These are phyloP conservation scores for Leptoteleia sp. DNA, from an alignment of 1,140 invertebrate genomes.

Conservation along the genomic window DNA sequence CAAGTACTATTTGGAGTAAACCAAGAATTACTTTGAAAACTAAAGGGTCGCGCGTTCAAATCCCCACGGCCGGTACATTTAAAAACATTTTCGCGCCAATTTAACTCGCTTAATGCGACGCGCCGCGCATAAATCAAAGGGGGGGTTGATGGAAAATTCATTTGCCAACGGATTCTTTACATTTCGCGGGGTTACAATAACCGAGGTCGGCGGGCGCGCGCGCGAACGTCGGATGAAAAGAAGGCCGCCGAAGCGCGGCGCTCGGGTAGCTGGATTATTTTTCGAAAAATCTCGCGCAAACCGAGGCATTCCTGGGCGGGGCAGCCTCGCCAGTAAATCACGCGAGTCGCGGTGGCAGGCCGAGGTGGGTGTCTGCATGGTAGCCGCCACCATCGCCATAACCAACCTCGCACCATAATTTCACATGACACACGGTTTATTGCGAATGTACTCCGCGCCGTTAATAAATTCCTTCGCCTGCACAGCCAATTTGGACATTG, in stretches of 20 bases:
- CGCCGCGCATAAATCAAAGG: slow-evolving; percentile 4
- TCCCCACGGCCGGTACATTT: neutral
- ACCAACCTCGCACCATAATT: slow-evolving; percentile 77
- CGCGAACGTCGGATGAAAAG: slow-evolving; percentile 50
- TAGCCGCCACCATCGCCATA: slow-evolving; percentile 77
- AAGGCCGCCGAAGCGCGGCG: slow-evolving; percentile 31
- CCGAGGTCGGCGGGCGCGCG: slow-evolving; percentile 43
- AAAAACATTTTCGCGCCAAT: neutral
- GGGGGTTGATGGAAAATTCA: slow-evolving; percentile 7
- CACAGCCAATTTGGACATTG: slow-evolving; percentile 73
- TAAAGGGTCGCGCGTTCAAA: neutral
- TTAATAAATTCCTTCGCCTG: slow-evolving; percentile 79
- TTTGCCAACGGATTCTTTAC: slow-evolving; percentile 10
- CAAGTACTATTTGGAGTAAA: no score
- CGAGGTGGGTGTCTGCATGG: slow-evolving; percentile 73
- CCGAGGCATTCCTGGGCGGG: slow-evolving; percentile 80
- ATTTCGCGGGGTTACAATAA: slow-evolving; percentile 57
- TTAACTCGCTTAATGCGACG: neutral
- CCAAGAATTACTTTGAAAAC: no score
- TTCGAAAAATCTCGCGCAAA: slow-evolving; percentile 78
- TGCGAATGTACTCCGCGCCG: slow-evolving; percentile 75
- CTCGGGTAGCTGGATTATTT: slow-evolving; percentile 73
- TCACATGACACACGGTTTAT: slow-evolving; percentile 78
- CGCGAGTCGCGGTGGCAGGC: slow-evolving; percentile 60
- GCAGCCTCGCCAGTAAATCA: slow-evolving; percentile 73